Evolutionary conservation across 2,113 vertebrate species (phyloP), one percentile per base, ranked within the genome.

Genomic region (Scalopus aquaticus): DNA sequence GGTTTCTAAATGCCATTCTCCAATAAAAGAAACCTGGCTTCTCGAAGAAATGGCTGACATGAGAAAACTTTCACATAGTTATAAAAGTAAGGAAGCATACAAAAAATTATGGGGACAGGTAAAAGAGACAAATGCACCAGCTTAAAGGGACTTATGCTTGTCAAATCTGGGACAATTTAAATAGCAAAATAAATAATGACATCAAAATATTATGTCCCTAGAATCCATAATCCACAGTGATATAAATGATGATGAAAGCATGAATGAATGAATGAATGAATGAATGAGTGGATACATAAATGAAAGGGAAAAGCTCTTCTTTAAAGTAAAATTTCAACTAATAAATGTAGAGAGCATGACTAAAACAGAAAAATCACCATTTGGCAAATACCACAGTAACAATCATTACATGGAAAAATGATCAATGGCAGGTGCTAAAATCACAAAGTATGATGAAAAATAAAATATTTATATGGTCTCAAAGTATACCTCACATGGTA

Each of bases 321-420:
- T 70, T 49, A 83, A 80, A 88, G 69, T 37, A 80, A 90, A 93
- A 82, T 60, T 95, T 62, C 32, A 88, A 77, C 32, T 51, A 79
- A 60, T 60, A 87, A 72, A 86, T 56, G 24, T 28, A 67, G 6
- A 81, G 87, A 81, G 42, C 87, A 93, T 46, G 32, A 69, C 39
- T 79, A 79, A 73, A 90, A 90, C 17, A 88, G 51, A 88, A 93
- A 93, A 85, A 76, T 28, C n/a, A 62, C 24, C 46, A 58, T 32
- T 26, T 88, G 86, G 60, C 81, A 93, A 93, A 44, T 3, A 44
- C 42, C 37, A 65, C 3, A 22, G 12, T 79, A 74, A 73, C 70
- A 73, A 70, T 42, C 8, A 28, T 0, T 64, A 42, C 12, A 51
- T 44, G 70, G 1, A 76, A 93, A 44, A 80, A 80, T 64, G 39